Evolutionary conservation across 2,888 invertebrate genomes (phyloP).

Genomic region (Lasiommata megera): DNA sequence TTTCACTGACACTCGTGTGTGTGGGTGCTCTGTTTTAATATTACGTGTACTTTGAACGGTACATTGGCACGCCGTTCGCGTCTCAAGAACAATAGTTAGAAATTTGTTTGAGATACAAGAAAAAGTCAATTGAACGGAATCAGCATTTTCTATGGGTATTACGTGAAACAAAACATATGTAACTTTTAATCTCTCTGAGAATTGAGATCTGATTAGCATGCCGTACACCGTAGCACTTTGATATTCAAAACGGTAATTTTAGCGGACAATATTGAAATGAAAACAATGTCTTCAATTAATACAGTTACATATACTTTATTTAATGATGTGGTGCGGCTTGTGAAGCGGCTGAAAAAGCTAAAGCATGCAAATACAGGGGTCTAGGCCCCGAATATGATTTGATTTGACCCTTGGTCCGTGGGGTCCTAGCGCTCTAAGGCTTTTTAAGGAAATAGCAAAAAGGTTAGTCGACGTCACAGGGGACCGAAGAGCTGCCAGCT

Average conservation of each 20-base stretch:
- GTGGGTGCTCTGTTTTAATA: constrained; percentile 59
- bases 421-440: too few relatives aligned
- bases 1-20: constrained; percentile 67
- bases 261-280: neutral
- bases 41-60: constrained; percentile 58
- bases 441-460: too few relatives aligned
- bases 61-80: constrained; percentile 66
- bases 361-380: too few relatives aligned
- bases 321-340: too few relatives aligned
- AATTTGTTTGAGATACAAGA: constrained; percentile 46
- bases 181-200: neutral
- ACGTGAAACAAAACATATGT: constrained; percentile 11
- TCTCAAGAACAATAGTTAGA: constrained; percentile 76
- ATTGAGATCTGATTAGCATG: neutral
- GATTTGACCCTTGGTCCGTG: too few relatives aligned
- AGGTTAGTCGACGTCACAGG: too few relatives aligned
- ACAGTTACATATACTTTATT: too few relatives aligned
- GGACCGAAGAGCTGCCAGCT: too few relatives aligned
- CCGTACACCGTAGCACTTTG: neutral
- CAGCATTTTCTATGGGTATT: constrained; percentile 21
- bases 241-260: neutral
- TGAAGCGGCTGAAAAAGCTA: too few relatives aligned
- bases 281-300: too few relatives aligned
- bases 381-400: too few relatives aligned
- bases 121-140: constrained; percentile 29